Evolutionary conservation across 2,888 invertebrate species (phyloP), one percentile per base, ranked within the genome.

Genomic region (Amphimallon solstitiale): DNA sequence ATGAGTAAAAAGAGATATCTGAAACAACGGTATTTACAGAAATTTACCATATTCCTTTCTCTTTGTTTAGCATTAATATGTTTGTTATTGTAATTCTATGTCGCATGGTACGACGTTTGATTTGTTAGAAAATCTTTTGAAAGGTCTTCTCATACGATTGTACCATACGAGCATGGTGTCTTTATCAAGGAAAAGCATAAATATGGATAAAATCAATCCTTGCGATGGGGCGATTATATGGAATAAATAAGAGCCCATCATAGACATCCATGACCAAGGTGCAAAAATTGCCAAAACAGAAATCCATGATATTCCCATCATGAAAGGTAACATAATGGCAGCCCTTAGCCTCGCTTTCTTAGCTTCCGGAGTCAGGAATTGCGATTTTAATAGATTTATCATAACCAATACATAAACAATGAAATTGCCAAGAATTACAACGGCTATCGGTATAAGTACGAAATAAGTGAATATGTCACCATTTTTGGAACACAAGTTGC

Each of bases 221-320:
- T n/a, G n/a, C n/a, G n/a, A n/a, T n/a, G n/a, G n/a, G n/a, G n/a
- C n/a, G n/a, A n/a, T n/a, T n/a, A n/a, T n/a, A n/a, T n/a, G n/a
- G n/a, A n/a, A n/a, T n/a, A n/a, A n/a, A n/a, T n/a, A 64, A 12
- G 48, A 46, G 7, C 63, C 63, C n/a, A 56, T 17, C 19, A 64
- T 12, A 4, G 63, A 43, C 9, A 64, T 12, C n/a, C 21, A 15
- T 12, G 12, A 14, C 54, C 56, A 46, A 1, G 15, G n/a, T 5
- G 63, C 54, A 1, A 54, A 37, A 17, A 64, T 17, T 3, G 63
- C 63, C 6, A 64, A 64, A 14, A 64, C 17, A 45, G 45, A 64
- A 43, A 56, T 15, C 54, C 63, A 56, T 0, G 46, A 17, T 7
- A 64, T 17, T 21, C 63, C 63, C 17, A 64, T 45, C 40, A 64